These are phyloP conservation scores for Goniozus legneri DNA, from an alignment of 1,140 invertebrate species.

Conservation along the genomic window DNA sequence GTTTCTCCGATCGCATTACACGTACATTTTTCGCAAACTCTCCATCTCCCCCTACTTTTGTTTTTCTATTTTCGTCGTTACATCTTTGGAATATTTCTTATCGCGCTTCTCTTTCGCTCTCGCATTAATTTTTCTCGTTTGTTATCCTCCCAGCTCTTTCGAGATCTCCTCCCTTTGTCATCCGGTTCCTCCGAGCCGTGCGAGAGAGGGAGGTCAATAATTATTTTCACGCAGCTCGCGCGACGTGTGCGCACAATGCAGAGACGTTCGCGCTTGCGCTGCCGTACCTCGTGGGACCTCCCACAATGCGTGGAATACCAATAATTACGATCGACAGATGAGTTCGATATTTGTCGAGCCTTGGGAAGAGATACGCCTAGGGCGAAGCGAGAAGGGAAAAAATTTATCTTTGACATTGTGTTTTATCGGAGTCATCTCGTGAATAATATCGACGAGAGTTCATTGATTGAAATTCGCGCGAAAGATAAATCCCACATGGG, in stretches of 20 bases:
- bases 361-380: slow-evolving; percentile 13
- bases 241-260: slow-evolving; percentile 16
- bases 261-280: slow-evolving; percentile 17
- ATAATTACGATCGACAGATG: slow-evolving; percentile 24
- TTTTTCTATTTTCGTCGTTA: no score
- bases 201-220: slow-evolving; percentile 24
- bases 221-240: slow-evolving; percentile 39
- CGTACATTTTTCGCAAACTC: no score
- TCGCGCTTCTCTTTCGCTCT: no score
- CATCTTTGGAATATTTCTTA: no score
- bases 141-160: no score
- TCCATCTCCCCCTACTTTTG: no score
- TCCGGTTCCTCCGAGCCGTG: background rate
- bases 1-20: no score
- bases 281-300: slow-evolving; percentile 29
- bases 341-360: slow-evolving; percentile 31
- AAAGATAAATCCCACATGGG: slow-evolving; percentile 27
- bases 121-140: no score
- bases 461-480: slow-evolving; percentile 10
- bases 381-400: background rate
- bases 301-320: slow-evolving; percentile 28
- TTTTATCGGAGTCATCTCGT: slow-evolving; percentile 14
- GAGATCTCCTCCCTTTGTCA: no score
- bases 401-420: slow-evolving; percentile 2
- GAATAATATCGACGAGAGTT: slow-evolving; percentile 6